phyloP scores from a whole-genome alignment of 1,140 invertebrate genomes.

The Euborellia annulipes region DNA sequence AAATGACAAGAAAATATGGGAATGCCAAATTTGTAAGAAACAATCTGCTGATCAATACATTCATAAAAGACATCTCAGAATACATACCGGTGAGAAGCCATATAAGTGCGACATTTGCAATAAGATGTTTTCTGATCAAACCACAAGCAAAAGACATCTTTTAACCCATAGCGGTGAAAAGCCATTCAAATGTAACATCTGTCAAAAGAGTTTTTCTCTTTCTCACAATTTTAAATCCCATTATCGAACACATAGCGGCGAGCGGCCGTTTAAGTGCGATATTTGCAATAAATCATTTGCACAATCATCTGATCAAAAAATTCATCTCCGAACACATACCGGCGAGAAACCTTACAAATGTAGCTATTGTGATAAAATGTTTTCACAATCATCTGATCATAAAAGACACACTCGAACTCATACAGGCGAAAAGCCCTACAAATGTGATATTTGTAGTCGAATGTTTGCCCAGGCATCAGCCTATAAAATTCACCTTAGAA shows the following conservation, averaged over 20 bases:
- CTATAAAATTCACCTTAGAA: conserved; percentile 10
- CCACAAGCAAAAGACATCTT: conserved; percentile 27
- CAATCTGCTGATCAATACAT: conserved; percentile 33
- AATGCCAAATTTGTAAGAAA: conserved; percentile 41
- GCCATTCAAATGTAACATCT: conserved; percentile 23
- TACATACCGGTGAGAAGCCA: conserved; percentile 32
- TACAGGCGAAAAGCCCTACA: conserved; percentile 18
- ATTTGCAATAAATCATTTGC: conserved; percentile 31
- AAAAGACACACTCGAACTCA: conserved; percentile 3
- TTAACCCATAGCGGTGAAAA: conserved; percentile 25
- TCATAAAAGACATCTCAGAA: conserved; percentile 31
- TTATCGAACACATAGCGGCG: conserved; percentile 26
- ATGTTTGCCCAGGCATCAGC: conserved; percentile 21
- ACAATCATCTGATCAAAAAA: conserved; percentile 28
- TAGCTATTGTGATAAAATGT: conserved; percentile 30
- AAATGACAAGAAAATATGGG: background rate
- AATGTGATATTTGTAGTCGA: conserved; percentile 31
- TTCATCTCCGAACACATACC: conserved; percentile 40
- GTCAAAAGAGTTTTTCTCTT: conserved; percentile 26
- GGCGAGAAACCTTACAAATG: conserved; percentile 35
- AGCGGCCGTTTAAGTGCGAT: conserved; percentile 25
- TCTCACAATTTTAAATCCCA: conserved; percentile 26
- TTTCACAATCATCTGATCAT: conserved; percentile 12
- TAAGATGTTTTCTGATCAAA: conserved; percentile 29
- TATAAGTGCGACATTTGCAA: conserved; percentile 31